A percentile compares a stretch with the other conserved stretches of the same genome.
Conservation (phyloP, 2,888 invertebrate genomes). For the Agrilus cyanescens region DNA sequence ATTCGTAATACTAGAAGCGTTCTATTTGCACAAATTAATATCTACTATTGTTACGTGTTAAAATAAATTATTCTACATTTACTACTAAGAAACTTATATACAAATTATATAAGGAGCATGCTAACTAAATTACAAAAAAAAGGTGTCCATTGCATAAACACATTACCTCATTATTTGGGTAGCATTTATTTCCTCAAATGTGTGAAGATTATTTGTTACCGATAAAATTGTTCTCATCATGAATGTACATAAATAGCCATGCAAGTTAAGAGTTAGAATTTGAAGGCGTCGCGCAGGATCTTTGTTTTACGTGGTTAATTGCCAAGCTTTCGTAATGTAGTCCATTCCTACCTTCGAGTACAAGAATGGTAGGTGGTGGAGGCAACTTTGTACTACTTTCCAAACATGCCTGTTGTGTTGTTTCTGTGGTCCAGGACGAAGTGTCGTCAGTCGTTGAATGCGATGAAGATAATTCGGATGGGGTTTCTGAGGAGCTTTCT, state of each 20-base stretch:
- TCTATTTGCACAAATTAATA: too few species aligned
- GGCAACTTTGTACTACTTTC: constrained; percentile 40
- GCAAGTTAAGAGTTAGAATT: constrained; percentile 3
- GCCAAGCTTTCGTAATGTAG: constrained; percentile 17
- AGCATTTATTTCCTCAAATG: neutral
- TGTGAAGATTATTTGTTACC: neutral
- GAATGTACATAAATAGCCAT: constrained; percentile 3
- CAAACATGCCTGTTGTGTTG: constrained; percentile 23
- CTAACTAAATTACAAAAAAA: too few species aligned
- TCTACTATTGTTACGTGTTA: too few species aligned
- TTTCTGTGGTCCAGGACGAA: constrained; percentile 15
- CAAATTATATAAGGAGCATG: too few species aligned
- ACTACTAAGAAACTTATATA: too few species aligned
- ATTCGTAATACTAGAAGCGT: too few species aligned
- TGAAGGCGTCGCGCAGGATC: constrained; percentile 7
- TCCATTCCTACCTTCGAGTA: constrained; percentile 63
- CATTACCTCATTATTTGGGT: too few species aligned
- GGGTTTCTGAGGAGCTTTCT: constrained; percentile 6
- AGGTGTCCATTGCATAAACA: too few species aligned
- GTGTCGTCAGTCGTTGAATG: constrained; percentile 11
- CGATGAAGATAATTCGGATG: neutral
- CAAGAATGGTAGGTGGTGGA: constrained; percentile 62
- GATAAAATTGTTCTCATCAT: neutral
- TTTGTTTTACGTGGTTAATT: constrained; percentile 14
- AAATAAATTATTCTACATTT: too few species aligned